These are phyloP conservation scores for Alloscopus bannaensis DNA, from an alignment of 2,888 invertebrate genomes.

Conservation along the genomic window DNA sequence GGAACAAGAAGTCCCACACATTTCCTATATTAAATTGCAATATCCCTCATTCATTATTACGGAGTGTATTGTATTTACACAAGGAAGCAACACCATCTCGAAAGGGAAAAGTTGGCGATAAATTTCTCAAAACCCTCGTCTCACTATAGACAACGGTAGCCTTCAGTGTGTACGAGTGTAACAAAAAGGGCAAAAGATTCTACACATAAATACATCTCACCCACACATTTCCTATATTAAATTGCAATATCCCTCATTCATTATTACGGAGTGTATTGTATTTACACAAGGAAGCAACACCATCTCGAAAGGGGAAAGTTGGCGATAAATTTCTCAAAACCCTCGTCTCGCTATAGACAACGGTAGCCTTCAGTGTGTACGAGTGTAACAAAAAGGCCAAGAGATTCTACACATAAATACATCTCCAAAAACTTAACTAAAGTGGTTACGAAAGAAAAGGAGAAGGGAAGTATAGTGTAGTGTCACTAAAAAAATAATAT, in stretches of 20 bases:
- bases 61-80: constrained; percentile 8
- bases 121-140: constrained; percentile 49
- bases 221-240: constrained; percentile 1
- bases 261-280: not conserved
- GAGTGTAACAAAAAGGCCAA: too few species aligned
- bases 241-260: constrained; percentile 6
- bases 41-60: constrained; percentile 14
- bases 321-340: constrained; percentile 39
- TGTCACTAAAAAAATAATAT: constrained; percentile 50
- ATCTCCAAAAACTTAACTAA: constrained; percentile 20
- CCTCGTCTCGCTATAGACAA: too few species aligned
- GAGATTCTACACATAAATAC: too few species aligned
- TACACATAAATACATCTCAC: too few species aligned
- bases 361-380: too few species aligned
- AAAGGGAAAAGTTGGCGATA: constrained; percentile 41
- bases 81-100: constrained; percentile 1
- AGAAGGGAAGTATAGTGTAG: constrained; percentile 18
- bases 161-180: too few species aligned
- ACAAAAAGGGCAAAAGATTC: too few species aligned
- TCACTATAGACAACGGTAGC: too few species aligned
- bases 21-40: constrained; percentile 19
- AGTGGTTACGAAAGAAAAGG: not conserved
- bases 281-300: constrained; percentile 12
- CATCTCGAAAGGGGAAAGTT: not conserved
- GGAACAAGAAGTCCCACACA: constrained; percentile 16